phyloP scores from a whole-genome alignment of 1,140 invertebrate species.

The Aphelinus atriplicis region DNA sequence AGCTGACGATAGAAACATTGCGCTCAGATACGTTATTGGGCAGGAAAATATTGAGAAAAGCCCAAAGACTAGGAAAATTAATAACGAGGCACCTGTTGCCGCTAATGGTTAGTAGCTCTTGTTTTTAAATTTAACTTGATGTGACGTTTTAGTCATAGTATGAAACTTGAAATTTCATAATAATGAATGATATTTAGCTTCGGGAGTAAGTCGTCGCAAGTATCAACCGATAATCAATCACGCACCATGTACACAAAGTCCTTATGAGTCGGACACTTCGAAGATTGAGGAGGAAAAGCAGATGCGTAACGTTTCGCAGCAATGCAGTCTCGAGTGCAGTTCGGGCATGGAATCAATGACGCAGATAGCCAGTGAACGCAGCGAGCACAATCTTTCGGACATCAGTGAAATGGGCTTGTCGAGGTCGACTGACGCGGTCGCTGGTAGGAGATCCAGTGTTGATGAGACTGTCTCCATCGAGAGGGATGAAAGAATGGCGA shows the following conservation, averaged over 20 bases:
- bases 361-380: slow-evolving; percentile 65
- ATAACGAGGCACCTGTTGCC: slow-evolving; percentile 44
- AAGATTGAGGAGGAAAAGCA: slow-evolving; percentile 65
- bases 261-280: slow-evolving; percentile 60
- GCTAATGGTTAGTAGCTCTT: slow-evolving; percentile 16
- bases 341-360: slow-evolving; percentile 79
- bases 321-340: slow-evolving; percentile 75
- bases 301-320: slow-evolving; percentile 68
- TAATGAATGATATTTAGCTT: too few species aligned
- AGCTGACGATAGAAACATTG: slow-evolving; percentile 58
- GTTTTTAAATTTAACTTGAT: too few species aligned
- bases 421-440: slow-evolving; percentile 35
- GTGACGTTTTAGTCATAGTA: too few species aligned
- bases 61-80: slow-evolving; percentile 47
- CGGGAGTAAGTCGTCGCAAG: not conserved
- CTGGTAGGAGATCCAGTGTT: slow-evolving; percentile 33
- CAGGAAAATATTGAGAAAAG: slow-evolving; percentile 54
- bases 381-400: slow-evolving; percentile 60
- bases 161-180: too few species aligned
- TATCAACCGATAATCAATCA: slow-evolving; percentile 26
- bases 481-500: slow-evolving; percentile 14
- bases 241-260: slow-evolving; percentile 41
- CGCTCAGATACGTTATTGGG: slow-evolving; percentile 58
- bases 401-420: slow-evolving; percentile 49
- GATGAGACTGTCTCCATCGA: slow-evolving; percentile 27